Conservation (phyloP, 2,113 vertebrate species). For the Leptocoma aspasia region DNA sequence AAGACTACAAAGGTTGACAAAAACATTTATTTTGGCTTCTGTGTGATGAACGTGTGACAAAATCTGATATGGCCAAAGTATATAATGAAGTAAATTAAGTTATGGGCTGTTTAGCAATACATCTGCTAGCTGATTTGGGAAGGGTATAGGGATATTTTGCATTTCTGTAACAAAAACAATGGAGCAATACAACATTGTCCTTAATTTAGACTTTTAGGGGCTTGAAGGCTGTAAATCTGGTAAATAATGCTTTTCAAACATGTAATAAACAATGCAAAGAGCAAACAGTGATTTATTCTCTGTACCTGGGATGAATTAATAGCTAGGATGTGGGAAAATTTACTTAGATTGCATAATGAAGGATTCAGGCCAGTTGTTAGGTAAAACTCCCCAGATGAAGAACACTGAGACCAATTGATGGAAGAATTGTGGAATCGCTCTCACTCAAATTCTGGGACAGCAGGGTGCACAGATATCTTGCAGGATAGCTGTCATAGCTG, state of each 20-base stretch:
- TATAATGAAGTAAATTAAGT: neutral
- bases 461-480: neutral
- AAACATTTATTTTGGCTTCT: slow-evolving; percentile 39
- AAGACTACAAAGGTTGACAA: neutral
- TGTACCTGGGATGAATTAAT: neutral
- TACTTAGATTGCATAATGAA: neutral
- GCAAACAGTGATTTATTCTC: neutral
- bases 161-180: neutral
- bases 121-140: neutral
- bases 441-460: neutral
- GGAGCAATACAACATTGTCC: neutral
- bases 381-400: neutral
- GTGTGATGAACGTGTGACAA: neutral
- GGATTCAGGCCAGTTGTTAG: neutral
- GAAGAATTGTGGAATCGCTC: neutral
- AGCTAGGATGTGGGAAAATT: neutral
- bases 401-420: neutral
- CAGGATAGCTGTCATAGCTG: neutral
- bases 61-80: neutral
- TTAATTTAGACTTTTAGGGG: neutral
- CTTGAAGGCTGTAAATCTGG: neutral
- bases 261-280: neutral
- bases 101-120: neutral
- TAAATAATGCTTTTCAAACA: neutral
- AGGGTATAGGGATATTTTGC: neutral